Percentiles rank a stretch among this genome's conserved stretches.
These are phyloP conservation scores for Tenthredo notha DNA, from an alignment of 2,888 invertebrate species.

Conservation along the genomic window DNA sequence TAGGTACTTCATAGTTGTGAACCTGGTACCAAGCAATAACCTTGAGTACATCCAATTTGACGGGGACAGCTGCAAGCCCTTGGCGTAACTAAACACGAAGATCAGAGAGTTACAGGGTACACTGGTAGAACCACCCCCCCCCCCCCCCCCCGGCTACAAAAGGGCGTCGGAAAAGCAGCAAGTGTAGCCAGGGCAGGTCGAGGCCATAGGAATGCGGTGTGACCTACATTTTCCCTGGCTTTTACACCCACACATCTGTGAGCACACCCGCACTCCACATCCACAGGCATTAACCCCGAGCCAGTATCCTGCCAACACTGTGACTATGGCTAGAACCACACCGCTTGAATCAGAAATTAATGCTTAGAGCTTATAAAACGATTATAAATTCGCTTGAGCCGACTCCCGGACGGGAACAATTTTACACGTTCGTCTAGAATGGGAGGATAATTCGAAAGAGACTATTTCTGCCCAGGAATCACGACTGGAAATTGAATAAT, in stretches of 20 bases:
- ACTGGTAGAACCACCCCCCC: constrained; percentile 1
- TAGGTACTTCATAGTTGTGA: neutral
- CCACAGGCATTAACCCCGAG: neutral
- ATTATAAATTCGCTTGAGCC: neutral
- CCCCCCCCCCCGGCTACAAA: constrained; percentile 20
- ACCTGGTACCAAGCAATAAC: constrained; percentile 14
- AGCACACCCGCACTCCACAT: neutral
- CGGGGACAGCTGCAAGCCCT: constrained; percentile 9
- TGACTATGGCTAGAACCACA: constrained; percentile 16
- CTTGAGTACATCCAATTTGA: constrained; percentile 20
- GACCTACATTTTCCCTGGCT: constrained; percentile 38
- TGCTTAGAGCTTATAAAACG: constrained; percentile 4
- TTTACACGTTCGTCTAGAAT: neutral
- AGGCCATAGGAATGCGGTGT: constrained; percentile 37
- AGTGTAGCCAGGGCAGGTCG: constrained; percentile 30
- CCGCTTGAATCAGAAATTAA: constrained; percentile 25
- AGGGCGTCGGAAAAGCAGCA: neutral
- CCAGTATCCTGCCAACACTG: constrained; percentile 28
- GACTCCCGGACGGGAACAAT: neutral
- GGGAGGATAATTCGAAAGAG: neutral
- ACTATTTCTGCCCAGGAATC: neutral
- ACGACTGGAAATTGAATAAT: neutral
- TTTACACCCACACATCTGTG: constrained; percentile 10
- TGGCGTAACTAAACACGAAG: constrained; percentile 10
- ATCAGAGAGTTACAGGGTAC: constrained; percentile 5